Evolutionary conservation across 1,140 invertebrate species (phyloP).

Genomic region (Orchestia grillus): DNA sequence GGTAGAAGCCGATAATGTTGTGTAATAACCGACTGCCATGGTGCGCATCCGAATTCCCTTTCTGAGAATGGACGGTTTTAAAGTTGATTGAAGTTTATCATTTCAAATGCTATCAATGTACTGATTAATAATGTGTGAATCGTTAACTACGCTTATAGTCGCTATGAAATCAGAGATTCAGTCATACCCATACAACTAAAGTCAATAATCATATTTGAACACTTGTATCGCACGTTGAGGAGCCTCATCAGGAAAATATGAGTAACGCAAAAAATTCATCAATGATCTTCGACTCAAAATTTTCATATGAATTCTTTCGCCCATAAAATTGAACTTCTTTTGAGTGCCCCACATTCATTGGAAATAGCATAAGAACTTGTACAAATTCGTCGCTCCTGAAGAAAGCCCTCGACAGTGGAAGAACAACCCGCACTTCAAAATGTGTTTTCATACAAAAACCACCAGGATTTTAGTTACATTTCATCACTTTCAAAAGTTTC

Average conservation of each 20-base stretch:
- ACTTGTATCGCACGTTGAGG: background rate
- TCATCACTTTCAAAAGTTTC: background rate
- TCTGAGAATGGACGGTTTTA: background rate
- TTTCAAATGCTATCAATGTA: background rate
- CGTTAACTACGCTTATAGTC: background rate
- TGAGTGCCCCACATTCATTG: background rate
- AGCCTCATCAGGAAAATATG: background rate
- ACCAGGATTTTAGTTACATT: background rate
- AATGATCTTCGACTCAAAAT: background rate
- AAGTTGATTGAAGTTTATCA: background rate
- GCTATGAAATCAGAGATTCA: background rate
- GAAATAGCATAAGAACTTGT: background rate
- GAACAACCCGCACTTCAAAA: background rate
- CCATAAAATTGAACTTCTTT: background rate
- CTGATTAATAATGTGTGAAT: background rate
- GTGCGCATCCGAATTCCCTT: background rate
- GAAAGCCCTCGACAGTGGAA: background rate
- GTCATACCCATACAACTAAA: background rate
- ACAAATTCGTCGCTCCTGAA: background rate
- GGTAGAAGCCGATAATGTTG: background rate
- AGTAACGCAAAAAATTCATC: background rate
- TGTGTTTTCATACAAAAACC: background rate
- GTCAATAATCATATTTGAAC: background rate
- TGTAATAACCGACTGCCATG: background rate
- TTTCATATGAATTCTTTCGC: background rate